These are phyloP conservation scores for Aleiodes testaceus DNA, from an alignment of 2,888 invertebrate species.

Conservation along the genomic window DNA sequence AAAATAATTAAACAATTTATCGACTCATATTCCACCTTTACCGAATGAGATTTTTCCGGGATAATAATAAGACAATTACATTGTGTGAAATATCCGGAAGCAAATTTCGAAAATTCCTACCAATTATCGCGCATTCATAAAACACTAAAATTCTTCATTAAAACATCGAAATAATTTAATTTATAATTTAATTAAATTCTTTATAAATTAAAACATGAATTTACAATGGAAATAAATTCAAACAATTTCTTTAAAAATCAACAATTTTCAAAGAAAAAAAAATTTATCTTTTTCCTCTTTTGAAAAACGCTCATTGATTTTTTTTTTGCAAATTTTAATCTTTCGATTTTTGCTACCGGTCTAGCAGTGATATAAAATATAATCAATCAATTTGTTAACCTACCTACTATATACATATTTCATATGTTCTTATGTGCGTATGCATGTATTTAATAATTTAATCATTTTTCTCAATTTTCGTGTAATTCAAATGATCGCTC, in stretches of 20 bases:
- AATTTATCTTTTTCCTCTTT: slow-evolving; percentile 8
- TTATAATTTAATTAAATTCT: background rate
- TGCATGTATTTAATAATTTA: slow-evolving; percentile 59
- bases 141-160: too few species aligned
- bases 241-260: slow-evolving; percentile 21
- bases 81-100: slow-evolving; percentile 54
- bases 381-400: slow-evolving; percentile 72
- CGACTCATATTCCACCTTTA: too few species aligned
- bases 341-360: slow-evolving; percentile 63
- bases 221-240: slow-evolving; percentile 16
- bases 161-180: background rate
- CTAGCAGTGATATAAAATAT: slow-evolving; percentile 67
- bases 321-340: slow-evolving; percentile 33
- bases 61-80: slow-evolving; percentile 48
- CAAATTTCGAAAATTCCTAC: slow-evolving; percentile 59
- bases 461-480: slow-evolving; percentile 11
- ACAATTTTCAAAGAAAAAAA: slow-evolving; percentile 45
- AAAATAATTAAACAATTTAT: too few species aligned
- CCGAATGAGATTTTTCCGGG: slow-evolving; percentile 10
- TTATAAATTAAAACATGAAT: slow-evolving; percentile 28
- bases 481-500: slow-evolving; percentile 12
- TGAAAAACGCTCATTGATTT: slow-evolving; percentile 39
- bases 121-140: background rate
- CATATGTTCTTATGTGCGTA: slow-evolving; percentile 70
- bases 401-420: slow-evolving; percentile 72